A percentile compares a stretch with the other conserved stretches of the same genome.
Evolutionary conservation across 2,888 invertebrate species (phyloP).

Genomic region (Megalurothrips usitatus): DNA sequence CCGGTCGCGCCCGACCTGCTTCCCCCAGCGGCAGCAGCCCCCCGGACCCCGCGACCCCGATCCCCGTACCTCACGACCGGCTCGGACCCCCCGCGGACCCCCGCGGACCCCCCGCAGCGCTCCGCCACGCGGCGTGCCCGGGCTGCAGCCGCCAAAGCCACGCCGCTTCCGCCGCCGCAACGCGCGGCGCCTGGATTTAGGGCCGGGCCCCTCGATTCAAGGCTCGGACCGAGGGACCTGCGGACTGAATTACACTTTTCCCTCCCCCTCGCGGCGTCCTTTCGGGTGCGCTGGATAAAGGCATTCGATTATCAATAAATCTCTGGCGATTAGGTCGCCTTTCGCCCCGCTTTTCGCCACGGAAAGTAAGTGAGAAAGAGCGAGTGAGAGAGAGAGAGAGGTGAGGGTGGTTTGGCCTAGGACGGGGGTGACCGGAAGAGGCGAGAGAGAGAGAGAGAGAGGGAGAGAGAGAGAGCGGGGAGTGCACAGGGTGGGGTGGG

Average conservation of each 20-base stretch:
- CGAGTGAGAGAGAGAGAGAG: background rate
- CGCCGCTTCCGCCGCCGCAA: too few relatives aligned
- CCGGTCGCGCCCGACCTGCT: too few relatives aligned
- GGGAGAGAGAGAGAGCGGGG: too few relatives aligned
- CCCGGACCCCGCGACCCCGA: too few relatives aligned
- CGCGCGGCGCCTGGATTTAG: background rate
- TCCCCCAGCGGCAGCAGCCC: too few relatives aligned
- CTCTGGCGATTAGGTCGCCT: slow-evolving; percentile 19
- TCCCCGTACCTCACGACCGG: background rate
- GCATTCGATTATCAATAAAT: slow-evolving; percentile 27
- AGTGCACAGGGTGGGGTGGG: too few relatives aligned
- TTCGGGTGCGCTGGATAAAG: background rate
- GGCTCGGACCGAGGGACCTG: background rate
- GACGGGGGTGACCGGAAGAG: background rate
- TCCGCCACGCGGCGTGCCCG: background rate
- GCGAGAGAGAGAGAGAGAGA: background rate
- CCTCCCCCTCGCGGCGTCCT: background rate
- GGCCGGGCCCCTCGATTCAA: background rate
- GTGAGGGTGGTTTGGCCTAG: background rate
- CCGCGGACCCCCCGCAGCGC: background rate
- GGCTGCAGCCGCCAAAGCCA: background rate
- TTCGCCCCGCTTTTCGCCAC: background rate
- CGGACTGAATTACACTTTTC: background rate
- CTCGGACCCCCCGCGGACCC: too few relatives aligned
- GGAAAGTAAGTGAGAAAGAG: slow-evolving; percentile 6